phyloP scores from a whole-genome alignment of 2,888 invertebrate genomes.

The Tigriopus californicus region DNA sequence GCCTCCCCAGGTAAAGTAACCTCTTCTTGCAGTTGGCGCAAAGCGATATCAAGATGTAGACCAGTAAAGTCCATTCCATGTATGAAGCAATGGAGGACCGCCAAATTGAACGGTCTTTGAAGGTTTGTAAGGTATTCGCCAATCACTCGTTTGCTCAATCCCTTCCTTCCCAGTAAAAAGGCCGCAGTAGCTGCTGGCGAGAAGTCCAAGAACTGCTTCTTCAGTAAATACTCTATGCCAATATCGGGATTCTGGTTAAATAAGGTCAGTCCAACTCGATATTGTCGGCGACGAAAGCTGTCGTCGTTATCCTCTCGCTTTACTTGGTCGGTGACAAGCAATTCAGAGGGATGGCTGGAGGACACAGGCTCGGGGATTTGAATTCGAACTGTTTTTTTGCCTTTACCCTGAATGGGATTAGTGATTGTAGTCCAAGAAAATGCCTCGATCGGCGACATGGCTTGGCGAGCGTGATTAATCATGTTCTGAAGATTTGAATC shows the following conservation, averaged over 20 bases:
- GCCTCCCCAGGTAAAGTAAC: conserved; percentile 96
- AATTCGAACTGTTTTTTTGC: conserved; percentile 10
- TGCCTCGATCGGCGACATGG: neutral
- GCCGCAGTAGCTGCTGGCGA: conserved; percentile 82
- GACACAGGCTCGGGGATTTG: neutral
- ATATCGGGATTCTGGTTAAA: conserved; percentile 95
- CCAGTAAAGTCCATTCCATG: conserved; percentile 82
- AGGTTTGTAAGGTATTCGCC: conserved; percentile 95
- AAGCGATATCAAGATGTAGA: conserved; percentile 88
- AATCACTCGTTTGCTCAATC: conserved; percentile 95
- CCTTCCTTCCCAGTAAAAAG: conserved; percentile 86
- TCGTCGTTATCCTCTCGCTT: too few relatives aligned
- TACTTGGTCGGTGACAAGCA: too few relatives aligned
- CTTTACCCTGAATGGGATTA: neutral
- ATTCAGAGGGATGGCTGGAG: too few relatives aligned
- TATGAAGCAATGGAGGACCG: conserved; percentile 57
- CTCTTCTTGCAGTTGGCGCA: conserved; percentile 85
- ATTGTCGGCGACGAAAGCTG: conserved; percentile 85
- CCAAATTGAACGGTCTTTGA: conserved; percentile 86
- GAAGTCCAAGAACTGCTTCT: conserved; percentile 82
- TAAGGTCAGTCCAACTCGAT: conserved; percentile 88
- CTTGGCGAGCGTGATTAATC: neutral
- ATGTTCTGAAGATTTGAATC: neutral
- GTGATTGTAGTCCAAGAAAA: neutral
- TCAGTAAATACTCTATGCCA: conserved; percentile 80